Percentiles rank a stretch among this genome's conserved stretches.
Evolutionary conservation across 1,140 invertebrate genomes (phyloP).

Genomic region (Saxidomus purpurata): DNA sequence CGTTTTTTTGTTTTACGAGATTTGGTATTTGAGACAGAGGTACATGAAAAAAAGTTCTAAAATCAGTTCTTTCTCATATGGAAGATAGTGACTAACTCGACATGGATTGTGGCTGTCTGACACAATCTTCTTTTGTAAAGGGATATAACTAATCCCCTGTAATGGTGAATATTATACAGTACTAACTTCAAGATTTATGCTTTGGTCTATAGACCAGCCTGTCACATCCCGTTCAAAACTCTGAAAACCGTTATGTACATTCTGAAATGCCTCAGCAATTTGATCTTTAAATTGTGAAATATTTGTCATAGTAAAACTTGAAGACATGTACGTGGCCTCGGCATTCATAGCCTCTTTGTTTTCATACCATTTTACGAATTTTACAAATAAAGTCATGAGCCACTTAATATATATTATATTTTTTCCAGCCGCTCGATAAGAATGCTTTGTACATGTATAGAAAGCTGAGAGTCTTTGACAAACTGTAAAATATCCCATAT

Average conservation of each 20-base stretch:
- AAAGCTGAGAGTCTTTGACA: not conserved
- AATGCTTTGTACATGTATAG: not conserved
- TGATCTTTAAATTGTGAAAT: not conserved
- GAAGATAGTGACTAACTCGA: not conserved
- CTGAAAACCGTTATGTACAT: constrained; percentile 2
- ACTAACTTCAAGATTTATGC: not conserved
- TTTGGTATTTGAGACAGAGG: not conserved
- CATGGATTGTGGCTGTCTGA: not conserved
- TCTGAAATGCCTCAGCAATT: not conserved
- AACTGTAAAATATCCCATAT: not conserved
- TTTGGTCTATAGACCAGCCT: constrained; percentile 8
- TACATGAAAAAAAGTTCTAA: not conserved
- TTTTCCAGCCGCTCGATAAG: not conserved
- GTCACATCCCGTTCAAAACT: constrained; percentile 17
- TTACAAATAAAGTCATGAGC: constrained; percentile 4
- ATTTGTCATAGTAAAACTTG: not conserved
- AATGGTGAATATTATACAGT: not conserved
- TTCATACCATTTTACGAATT: not conserved
- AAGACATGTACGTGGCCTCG: not conserved
- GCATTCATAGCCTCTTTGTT: not conserved
- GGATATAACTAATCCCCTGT: not conserved
- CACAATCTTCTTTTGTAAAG: not conserved
- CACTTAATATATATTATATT: not conserved
- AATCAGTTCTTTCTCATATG: not conserved
- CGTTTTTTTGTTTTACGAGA: not conserved